Evolutionary conservation across 1,140 invertebrate genomes (phyloP).

Genomic region (Chelonus insularis): DNA sequence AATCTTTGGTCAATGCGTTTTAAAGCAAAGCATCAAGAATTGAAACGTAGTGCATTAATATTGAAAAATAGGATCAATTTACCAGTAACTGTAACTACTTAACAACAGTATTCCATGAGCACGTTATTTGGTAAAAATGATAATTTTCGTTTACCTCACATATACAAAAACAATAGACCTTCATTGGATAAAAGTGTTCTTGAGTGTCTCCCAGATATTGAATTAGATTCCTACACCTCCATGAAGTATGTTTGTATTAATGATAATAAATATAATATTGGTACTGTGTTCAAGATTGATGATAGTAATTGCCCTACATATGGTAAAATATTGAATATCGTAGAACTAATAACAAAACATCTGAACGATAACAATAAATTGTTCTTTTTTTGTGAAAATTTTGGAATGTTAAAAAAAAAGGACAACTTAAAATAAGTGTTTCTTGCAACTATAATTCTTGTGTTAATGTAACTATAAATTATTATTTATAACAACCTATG

Average conservation of each 20-base stretch:
- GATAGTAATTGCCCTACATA: too few relatives aligned
- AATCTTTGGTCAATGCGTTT: too few relatives aligned
- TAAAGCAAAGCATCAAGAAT: constrained; percentile 11
- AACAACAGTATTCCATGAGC: not conserved
- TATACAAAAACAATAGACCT: not conserved
- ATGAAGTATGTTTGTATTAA: not conserved
- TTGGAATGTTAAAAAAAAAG: not conserved
- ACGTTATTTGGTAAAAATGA: not conserved
- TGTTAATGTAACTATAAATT: too few relatives aligned
- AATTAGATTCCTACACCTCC: not conserved
- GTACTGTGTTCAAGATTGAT: not conserved
- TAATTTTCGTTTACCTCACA: not conserved
- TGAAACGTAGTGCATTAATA: too few relatives aligned
- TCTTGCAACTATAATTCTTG: too few relatives aligned
- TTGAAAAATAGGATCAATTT: not conserved
- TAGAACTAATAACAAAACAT: not conserved
- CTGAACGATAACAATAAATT: not conserved
- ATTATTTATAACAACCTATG: too few relatives aligned
- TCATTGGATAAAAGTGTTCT: not conserved
- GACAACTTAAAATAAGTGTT: too few relatives aligned
- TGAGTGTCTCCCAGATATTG: not conserved
- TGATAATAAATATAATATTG: not conserved
- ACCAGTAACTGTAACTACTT: not conserved
- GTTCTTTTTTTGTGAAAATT: not conserved
- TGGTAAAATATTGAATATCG: too few relatives aligned